Percentiles rank a stretch among this genome's conserved stretches.
Conservation (phyloP, 2,113 vertebrate species). For the Zosterops japonicus region DNA sequence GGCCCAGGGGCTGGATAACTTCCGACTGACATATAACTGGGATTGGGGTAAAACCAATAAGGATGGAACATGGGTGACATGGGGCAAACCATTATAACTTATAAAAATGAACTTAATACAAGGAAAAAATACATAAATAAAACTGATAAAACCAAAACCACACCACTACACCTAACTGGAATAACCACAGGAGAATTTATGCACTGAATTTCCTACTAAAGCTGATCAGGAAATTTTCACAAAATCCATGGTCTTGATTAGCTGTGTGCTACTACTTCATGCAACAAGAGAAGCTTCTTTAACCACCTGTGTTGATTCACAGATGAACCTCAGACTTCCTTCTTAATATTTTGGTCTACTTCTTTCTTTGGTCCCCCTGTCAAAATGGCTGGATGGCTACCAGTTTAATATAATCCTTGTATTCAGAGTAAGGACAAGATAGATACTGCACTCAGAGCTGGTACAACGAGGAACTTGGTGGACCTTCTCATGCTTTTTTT, state of each 20-base stretch:
- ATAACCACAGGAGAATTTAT: neutral
- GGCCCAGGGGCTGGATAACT: too few species aligned
- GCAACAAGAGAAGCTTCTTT: neutral
- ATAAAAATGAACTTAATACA: too few species aligned
- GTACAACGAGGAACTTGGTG: neutral
- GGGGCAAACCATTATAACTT: too few species aligned
- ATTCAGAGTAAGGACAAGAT: neutral
- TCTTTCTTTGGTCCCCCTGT: neutral
- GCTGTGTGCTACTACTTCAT: neutral
- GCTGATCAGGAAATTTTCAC: neutral
- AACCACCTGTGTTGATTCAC: neutral
- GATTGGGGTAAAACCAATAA: too few species aligned
- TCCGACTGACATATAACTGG: too few species aligned
- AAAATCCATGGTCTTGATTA: neutral
- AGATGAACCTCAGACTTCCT: neutral
- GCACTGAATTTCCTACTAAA: neutral
- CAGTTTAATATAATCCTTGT: neutral
- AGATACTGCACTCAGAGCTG: neutral
- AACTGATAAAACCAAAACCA: too few species aligned
- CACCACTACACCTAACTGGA: neutral
- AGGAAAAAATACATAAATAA: too few species aligned
- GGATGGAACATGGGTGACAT: too few species aligned
- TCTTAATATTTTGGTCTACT: neutral
- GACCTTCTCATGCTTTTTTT: neutral
- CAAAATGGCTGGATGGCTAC: neutral